Conservation (phyloP, 1,140 invertebrate species). For the Neodiprion pinetum region DNA sequence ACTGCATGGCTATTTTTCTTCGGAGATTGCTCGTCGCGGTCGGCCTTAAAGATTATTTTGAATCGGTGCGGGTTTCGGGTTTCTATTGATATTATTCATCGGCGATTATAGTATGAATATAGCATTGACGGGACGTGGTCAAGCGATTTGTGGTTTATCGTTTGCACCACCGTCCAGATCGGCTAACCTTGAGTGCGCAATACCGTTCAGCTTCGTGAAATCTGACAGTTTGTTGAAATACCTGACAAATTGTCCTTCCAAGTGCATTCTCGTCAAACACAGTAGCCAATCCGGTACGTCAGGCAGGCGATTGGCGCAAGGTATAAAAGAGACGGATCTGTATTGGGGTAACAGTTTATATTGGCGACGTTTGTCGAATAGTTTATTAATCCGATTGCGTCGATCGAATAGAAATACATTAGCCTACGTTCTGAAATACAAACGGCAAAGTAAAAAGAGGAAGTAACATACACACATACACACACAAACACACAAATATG, state of each 20-base stretch:
- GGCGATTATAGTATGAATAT: not conserved
- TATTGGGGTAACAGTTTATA: constrained; percentile 40
- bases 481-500: not conserved
- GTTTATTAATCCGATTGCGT: not conserved
- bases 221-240: constrained; percentile 33
- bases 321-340: constrained; percentile 48
- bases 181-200: constrained; percentile 27
- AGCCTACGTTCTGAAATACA: not conserved
- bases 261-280: constrained; percentile 25
- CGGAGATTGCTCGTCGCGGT: too few relatives aligned
- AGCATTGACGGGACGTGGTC: constrained; percentile 2
- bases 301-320: constrained; percentile 27
- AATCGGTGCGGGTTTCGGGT: too few relatives aligned
- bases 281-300: constrained; percentile 30
- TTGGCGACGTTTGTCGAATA: constrained; percentile 26
- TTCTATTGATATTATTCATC: not conserved
- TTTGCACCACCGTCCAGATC: constrained; percentile 12
- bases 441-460: not conserved
- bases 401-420: too few relatives aligned
- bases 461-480: not conserved
- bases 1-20: too few relatives aligned
- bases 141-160: not conserved
- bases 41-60: too few relatives aligned
- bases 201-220: constrained; percentile 31
- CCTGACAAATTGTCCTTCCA: constrained; percentile 30